A percentile compares a stretch with the other conserved stretches of the same genome.
Evolutionary conservation across 2,888 invertebrate genomes (phyloP).

Genomic region (Oscheius sp.): DNA sequence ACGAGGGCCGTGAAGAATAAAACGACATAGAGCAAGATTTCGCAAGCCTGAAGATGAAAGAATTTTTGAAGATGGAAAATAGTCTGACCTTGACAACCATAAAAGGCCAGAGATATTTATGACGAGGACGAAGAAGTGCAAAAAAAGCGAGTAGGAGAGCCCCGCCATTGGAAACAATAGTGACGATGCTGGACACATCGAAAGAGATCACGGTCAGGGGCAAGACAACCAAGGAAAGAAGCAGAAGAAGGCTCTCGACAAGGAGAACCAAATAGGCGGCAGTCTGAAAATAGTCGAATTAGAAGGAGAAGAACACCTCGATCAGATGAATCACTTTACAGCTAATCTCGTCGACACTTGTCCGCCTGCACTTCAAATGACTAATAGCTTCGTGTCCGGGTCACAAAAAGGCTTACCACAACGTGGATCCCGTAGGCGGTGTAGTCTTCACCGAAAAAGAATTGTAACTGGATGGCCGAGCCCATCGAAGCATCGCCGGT

Average conservation of each 20-base stretch:
- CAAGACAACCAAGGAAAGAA: slow-evolving; percentile 48
- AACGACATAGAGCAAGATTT: slow-evolving; percentile 49
- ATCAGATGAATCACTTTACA: slow-evolving; percentile 26
- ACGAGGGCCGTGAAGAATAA: slow-evolving; percentile 50
- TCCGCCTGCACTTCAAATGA: slow-evolving; percentile 18
- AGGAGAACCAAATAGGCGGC: slow-evolving; percentile 47
- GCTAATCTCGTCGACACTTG: slow-evolving; percentile 3
- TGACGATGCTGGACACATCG: slow-evolving; percentile 49
- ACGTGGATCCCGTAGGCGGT: slow-evolving; percentile 19
- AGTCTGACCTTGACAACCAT: slow-evolving; percentile 48
- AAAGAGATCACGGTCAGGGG: slow-evolving; percentile 55
- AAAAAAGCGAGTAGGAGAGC: slow-evolving; percentile 47
- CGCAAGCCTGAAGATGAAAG: slow-evolving; percentile 49
- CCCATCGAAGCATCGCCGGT: slow-evolving; percentile 36
- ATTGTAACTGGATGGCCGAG: slow-evolving; percentile 29
- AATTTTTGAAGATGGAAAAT: background rate
- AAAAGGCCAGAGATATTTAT: slow-evolving; percentile 50
- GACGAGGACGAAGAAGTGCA: slow-evolving; percentile 41
- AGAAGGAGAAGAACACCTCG: slow-evolving; percentile 1
- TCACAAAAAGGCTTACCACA: slow-evolving; percentile 19
- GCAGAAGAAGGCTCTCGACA: slow-evolving; percentile 45
- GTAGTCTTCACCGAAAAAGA: slow-evolving; percentile 35
- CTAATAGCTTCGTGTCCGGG: slow-evolving; percentile 18
- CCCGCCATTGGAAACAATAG: slow-evolving; percentile 46
- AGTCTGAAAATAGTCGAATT: slow-evolving; percentile 37